Conservation (phyloP, 2,113 vertebrate genomes). For the Hippocampus zosterae region DNA sequence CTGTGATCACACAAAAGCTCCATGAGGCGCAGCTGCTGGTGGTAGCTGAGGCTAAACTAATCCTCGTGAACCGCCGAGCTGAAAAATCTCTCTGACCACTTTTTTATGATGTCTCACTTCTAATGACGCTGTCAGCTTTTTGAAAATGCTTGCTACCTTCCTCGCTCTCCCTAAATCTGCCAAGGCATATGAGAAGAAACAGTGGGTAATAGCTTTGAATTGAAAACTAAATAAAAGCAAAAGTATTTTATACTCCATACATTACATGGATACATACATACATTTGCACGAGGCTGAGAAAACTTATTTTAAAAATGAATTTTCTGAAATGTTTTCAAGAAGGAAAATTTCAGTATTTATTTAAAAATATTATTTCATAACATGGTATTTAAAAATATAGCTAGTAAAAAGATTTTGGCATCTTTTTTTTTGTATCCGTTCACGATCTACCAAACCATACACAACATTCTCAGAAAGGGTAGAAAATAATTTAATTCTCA, state of each 20-base stretch:
- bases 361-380: no score
- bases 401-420: no score
- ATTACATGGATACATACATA: no score
- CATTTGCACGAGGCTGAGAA: no score
- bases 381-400: no score
- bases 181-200: constrained; percentile 19
- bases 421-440: no score
- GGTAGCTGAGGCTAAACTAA: constrained; percentile 33
- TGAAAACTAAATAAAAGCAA: background rate
- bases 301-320: background rate
- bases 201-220: constrained; percentile 15
- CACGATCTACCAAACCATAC: no score
- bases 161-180: constrained; percentile 7
- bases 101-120: constrained; percentile 23
- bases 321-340: no score
- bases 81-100: background rate
- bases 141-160: background rate
- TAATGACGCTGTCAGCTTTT: constrained; percentile 13
- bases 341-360: no score
- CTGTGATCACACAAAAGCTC: constrained; percentile 68
- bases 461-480: no score
- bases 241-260: background rate
- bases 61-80: constrained; percentile 22
- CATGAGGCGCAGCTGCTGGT: constrained; percentile 44
- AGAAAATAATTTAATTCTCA: no score